These are phyloP conservation scores for Dusona sp. DNA, from an alignment of 2,888 invertebrate species.

Conservation along the genomic window DNA sequence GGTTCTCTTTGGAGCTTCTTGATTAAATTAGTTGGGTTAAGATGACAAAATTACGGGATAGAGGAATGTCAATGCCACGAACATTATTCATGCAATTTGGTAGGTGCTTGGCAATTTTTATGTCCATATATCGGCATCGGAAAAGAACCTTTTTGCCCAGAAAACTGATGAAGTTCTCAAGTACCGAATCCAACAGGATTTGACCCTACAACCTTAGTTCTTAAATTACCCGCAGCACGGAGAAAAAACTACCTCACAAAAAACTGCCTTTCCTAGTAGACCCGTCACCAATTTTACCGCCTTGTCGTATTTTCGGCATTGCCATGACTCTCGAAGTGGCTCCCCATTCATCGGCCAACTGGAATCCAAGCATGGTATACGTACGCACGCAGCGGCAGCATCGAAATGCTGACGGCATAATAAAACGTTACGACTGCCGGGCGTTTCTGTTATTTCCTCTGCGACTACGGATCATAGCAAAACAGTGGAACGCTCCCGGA, in stretches of 20 bases:
- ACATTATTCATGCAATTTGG: background rate
- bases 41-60: background rate
- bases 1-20: slow-evolving; percentile 72
- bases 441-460: slow-evolving; percentile 69
- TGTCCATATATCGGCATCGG: background rate
- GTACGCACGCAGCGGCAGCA: slow-evolving; percentile 18
- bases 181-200: background rate
- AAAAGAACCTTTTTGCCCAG: background rate
- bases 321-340: slow-evolving; percentile 1
- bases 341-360: background rate
- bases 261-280: background rate
- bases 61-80: background rate
- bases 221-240: slow-evolving; percentile 1
- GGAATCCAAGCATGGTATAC: background rate
- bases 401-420: slow-evolving; percentile 65
- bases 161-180: background rate
- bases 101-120: background rate
- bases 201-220: slow-evolving; percentile 70
- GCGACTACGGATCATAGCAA: slow-evolving; percentile 63
- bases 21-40: slow-evolving; percentile 81
- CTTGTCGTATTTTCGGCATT: slow-evolving; percentile 32
- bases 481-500: slow-evolving; percentile 27
- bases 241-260: slow-evolving; percentile 2
- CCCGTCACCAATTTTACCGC: slow-evolving; percentile 23
- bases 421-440: slow-evolving; percentile 71